Conservation (phyloP, 2,797 vertebrate genomes). For the Discoglossus pictus region DNA sequence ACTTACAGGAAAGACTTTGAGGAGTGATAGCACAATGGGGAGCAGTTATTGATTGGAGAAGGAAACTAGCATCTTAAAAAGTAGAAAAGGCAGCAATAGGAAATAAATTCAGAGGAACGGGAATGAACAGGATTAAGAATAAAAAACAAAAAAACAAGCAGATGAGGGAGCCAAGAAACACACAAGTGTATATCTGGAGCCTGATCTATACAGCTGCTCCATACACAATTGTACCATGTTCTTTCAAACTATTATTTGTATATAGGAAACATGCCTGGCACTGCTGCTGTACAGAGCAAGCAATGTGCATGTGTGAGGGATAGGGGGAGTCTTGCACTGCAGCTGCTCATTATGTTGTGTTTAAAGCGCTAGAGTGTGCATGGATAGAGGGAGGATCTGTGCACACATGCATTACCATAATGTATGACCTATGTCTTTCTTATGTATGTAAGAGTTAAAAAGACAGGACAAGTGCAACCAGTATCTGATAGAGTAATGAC, state of each 20-base stretch:
- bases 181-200: constrained; percentile 15
- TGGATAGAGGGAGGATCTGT: too few relatives aligned
- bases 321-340: constrained; percentile 48
- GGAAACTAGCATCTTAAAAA: too few relatives aligned
- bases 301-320: constrained; percentile 30
- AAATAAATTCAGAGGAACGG: too few relatives aligned
- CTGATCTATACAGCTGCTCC: constrained; percentile 1
- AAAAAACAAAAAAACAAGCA: background rate
- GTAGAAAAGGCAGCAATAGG: too few relatives aligned
- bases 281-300: background rate
- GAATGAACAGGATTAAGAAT: too few relatives aligned
- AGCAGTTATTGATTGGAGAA: too few relatives aligned
- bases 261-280: background rate
- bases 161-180: background rate
- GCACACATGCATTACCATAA: too few relatives aligned
- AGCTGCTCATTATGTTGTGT: constrained; percentile 15
- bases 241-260: background rate
- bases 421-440: background rate
- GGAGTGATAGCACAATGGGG: too few relatives aligned
- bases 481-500: too few relatives aligned
- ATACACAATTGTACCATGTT: background rate
- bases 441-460: too few relatives aligned
- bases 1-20: too few relatives aligned
- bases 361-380: background rate
- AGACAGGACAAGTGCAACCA: too few relatives aligned